These are phyloP conservation scores for Vulpes vulpes DNA, from an alignment of 2,113 vertebrate genomes.

Conservation along the genomic window DNA sequence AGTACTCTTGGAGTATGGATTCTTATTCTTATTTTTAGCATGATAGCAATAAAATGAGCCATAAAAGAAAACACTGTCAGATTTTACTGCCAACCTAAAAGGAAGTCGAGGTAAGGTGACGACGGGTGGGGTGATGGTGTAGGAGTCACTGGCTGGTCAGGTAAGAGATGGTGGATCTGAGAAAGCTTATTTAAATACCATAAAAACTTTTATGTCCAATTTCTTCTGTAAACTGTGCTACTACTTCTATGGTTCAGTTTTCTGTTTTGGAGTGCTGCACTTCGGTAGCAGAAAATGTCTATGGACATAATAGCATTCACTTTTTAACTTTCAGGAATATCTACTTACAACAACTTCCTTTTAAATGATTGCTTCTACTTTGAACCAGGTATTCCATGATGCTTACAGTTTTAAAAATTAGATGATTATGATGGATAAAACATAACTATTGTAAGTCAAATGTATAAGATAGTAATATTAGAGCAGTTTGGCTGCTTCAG, in stretches of 20 bases:
- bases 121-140: neutral
- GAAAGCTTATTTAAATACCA: slow-evolving; percentile 16
- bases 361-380: slow-evolving; percentile 34
- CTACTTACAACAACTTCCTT: neutral
- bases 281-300: slow-evolving; percentile 41
- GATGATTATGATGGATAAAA: neutral
- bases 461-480: neutral
- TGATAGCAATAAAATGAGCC: neutral
- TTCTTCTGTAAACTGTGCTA: neutral
- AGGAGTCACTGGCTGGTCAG: neutral
- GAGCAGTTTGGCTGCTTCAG: neutral
- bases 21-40: slow-evolving; percentile 21
- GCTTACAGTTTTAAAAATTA: slow-evolving; percentile 27
- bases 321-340: slow-evolving; percentile 39
- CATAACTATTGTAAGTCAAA: neutral
- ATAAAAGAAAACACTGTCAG: neutral
- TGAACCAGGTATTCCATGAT: neutral
- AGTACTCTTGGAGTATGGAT: neutral
- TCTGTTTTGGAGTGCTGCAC: neutral
- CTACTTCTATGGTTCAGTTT: neutral
- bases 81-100: neutral
- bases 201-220: neutral
- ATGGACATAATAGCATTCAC: neutral
- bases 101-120: neutral
- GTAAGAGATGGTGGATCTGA: neutral